Evolutionary conservation across 2,113 vertebrate species (phyloP).

Genomic region (Etheostoma spectabile): DNA sequence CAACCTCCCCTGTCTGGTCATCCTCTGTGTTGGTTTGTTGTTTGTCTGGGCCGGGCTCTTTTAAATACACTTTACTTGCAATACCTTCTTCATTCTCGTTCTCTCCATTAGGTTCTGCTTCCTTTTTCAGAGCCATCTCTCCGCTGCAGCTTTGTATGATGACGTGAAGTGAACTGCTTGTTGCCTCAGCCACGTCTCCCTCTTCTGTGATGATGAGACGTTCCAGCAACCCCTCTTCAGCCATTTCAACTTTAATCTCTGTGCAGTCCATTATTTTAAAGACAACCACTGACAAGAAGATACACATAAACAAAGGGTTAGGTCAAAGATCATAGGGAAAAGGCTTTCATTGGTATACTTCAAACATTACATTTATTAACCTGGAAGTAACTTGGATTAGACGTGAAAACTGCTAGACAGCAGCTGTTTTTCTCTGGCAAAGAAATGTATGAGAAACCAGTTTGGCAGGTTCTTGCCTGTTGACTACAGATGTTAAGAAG

Average conservation of each 20-base stretch:
- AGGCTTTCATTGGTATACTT: background rate
- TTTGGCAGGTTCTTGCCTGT: conserved; percentile 57
- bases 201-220: conserved; percentile 77
- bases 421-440: conserved; percentile 14
- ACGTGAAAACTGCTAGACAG: background rate
- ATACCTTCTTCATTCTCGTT: conserved; percentile 6
- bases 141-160: conserved; percentile 2
- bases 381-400: background rate
- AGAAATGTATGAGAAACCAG: conserved; percentile 56
- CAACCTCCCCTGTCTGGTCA: background rate
- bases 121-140: conserved; percentile 17
- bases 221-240: conserved; percentile 61
- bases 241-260: conserved; percentile 65
- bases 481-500: conserved; percentile 47
- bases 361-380: background rate
- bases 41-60: conserved; percentile 12
- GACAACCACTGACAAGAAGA: conserved; percentile 41
- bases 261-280: conserved; percentile 33
- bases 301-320: background rate
- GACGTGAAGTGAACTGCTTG: background rate
- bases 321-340: conserved; percentile 15
- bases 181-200: conserved; percentile 58
- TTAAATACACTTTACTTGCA: background rate
- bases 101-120: conserved; percentile 39
- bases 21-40: background rate